Percentiles rank a stretch among this genome's conserved stretches.
These are phyloP conservation scores for Gonocerus acuteangulatus DNA, from an alignment of 2,888 invertebrate species.

Conservation along the genomic window DNA sequence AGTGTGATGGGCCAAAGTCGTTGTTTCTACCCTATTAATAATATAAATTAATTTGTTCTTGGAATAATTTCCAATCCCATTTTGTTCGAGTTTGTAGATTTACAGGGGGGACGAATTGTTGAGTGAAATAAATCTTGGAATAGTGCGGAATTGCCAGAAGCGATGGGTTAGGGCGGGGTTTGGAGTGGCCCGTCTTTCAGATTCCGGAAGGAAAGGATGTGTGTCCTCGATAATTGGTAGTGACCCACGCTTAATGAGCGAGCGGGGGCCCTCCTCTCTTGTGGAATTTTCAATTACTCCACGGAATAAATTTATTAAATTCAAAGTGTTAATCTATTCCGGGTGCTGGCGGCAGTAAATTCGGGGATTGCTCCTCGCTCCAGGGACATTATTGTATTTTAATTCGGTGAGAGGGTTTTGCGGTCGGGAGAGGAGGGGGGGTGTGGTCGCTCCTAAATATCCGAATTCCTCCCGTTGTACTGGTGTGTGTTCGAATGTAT, in stretches of 20 bases:
- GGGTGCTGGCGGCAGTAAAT: slow-evolving; percentile 29
- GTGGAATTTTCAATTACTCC: slow-evolving; percentile 34
- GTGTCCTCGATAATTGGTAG: slow-evolving; percentile 16
- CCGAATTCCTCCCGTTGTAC: slow-evolving; percentile 18
- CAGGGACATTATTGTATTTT: slow-evolving; percentile 35
- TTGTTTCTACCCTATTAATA: too few species aligned
- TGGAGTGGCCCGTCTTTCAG: slow-evolving; percentile 4
- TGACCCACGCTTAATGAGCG: slow-evolving; percentile 17
- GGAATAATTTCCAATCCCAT: too few species aligned
- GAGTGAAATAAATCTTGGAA: too few species aligned
- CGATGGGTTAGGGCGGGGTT: too few species aligned
- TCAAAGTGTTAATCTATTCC: slow-evolving; percentile 33
- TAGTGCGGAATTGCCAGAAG: too few species aligned
- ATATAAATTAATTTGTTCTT: too few species aligned
- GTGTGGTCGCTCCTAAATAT: slow-evolving; percentile 10
- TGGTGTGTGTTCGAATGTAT: not conserved
- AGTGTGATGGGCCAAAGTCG: too few species aligned
- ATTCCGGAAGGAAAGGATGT: slow-evolving; percentile 4
- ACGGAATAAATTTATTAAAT: slow-evolving; percentile 34
- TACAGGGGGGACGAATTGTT: too few species aligned
- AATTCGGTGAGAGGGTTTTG: slow-evolving; percentile 31
- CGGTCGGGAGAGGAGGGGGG: too few species aligned
- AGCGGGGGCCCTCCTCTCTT: slow-evolving; percentile 3
- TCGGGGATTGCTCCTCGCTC: slow-evolving; percentile 29
- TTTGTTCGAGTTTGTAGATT: too few species aligned